Conservation (phyloP, 1,140 invertebrate genomes). For the Drosophila melanica region DNA sequence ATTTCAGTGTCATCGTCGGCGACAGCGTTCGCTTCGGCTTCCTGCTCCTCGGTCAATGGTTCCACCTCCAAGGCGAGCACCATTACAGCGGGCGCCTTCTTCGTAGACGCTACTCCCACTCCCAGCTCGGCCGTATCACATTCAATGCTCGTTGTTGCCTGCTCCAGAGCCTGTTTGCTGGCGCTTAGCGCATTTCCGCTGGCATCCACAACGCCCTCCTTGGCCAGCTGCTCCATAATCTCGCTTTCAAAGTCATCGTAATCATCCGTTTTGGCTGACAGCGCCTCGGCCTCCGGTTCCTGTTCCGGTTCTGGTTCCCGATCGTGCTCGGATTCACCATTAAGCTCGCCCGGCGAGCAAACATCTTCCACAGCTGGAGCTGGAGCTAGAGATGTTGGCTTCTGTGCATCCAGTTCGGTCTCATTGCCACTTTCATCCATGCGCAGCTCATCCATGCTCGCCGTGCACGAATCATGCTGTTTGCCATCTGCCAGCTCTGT, state of each 20-base stretch:
- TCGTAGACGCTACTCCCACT: background rate
- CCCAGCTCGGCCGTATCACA: background rate
- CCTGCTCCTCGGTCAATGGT: slow-evolving; percentile 26
- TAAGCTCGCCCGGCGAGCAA: slow-evolving; percentile 1
- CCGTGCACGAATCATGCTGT: slow-evolving; percentile 19
- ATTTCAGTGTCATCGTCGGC: slow-evolving; percentile 34
- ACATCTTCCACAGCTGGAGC: background rate
- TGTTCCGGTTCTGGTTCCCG: background rate
- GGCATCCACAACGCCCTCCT: slow-evolving; percentile 65
- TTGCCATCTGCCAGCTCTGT: background rate
- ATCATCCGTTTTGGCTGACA: slow-evolving; percentile 2
- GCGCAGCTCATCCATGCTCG: slow-evolving; percentile 43
- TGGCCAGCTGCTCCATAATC: slow-evolving; percentile 63
- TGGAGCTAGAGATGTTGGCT: background rate
- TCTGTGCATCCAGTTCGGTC: background rate
- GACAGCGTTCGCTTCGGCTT: slow-evolving; percentile 28
- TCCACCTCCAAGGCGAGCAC: slow-evolving; percentile 19
- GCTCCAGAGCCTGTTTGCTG: slow-evolving; percentile 23
- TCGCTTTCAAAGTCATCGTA: slow-evolving; percentile 66
- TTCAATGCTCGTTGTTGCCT: background rate
- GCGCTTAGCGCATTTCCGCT: slow-evolving; percentile 64
- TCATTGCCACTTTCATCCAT: slow-evolving; percentile 54
- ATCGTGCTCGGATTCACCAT: background rate
- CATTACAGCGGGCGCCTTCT: slow-evolving; percentile 2
- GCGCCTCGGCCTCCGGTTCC: background rate